A percentile compares a stretch with the other conserved stretches of the same genome.
phyloP scores from a whole-genome alignment of 1,140 invertebrate species.

The Xylocopa sonorina region DNA sequence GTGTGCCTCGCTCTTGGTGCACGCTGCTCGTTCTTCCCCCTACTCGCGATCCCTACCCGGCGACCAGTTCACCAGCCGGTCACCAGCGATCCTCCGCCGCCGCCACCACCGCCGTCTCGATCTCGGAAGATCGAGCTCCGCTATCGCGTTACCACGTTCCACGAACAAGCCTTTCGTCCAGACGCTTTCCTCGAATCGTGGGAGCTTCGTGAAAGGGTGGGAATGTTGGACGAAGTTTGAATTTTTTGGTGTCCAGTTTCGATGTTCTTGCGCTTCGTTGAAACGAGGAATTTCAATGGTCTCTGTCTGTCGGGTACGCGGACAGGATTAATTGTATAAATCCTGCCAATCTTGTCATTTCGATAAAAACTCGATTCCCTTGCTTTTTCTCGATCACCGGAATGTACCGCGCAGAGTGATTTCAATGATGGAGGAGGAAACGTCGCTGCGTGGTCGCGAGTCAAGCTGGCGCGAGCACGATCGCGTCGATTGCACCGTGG shows the following conservation, averaged over 20 bases:
- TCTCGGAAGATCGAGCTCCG: slow-evolving; percentile 40
- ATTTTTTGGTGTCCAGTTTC: background rate
- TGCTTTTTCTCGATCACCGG: too few relatives aligned
- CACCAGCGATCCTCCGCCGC: slow-evolving; percentile 36
- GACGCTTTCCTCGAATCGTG: slow-evolving; percentile 16
- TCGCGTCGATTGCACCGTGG: slow-evolving; percentile 53
- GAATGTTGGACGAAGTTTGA: background rate
- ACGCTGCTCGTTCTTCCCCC: slow-evolving; percentile 2
- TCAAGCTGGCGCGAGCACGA: slow-evolving; percentile 55
- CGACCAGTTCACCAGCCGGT: slow-evolving; percentile 53
- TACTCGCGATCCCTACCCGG: slow-evolving; percentile 10
- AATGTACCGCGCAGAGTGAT: too few relatives aligned
- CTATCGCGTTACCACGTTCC: slow-evolving; percentile 58
- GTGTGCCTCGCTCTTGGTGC: slow-evolving; percentile 60
- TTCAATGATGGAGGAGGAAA: too few relatives aligned
- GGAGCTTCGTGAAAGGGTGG: background rate
- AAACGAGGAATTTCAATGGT: too few relatives aligned
- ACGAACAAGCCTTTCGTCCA: slow-evolving; percentile 1
- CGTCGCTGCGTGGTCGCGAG: too few relatives aligned
- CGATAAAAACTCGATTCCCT: too few relatives aligned
- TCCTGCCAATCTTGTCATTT: too few relatives aligned
- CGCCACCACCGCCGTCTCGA: too few relatives aligned
- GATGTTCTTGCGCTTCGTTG: background rate
- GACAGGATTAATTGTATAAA: too few relatives aligned
- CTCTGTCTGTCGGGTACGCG: too few relatives aligned